Base-by-base conservation (phyloP, 2,113 vertebrate species). In the Lepisosteus osseus region DNA sequence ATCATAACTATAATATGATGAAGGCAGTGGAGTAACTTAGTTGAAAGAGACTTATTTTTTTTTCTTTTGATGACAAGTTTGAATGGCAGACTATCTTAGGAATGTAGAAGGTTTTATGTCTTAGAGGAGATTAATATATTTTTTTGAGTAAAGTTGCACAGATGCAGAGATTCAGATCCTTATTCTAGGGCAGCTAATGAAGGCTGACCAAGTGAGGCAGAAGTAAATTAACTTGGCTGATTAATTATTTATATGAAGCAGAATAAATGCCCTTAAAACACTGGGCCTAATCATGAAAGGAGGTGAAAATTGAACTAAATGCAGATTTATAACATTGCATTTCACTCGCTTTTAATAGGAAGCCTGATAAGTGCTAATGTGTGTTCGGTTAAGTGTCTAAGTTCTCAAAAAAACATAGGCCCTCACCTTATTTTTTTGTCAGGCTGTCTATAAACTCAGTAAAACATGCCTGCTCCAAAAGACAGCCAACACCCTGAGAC, bases 241-340 rank as follows among this genome's bases (percentile, higher is more conserved):
- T 98, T 95, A 95, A 96, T 96, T 95, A 96, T 97, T 97, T 95
- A 97, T 94, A 95, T 91, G 91, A 95, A 93, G 92, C 92, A 94
- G 94, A 96, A 95, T 95, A 94, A 97, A 96, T 93, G 93, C 89
- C 93, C 94, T 94, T 94, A 95, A 96, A 97, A 94, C 91, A 93
- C 87, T 88, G 88, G 84, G 90, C 88, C 88, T 89, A 89, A 88
- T 91, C 90, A 89, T 85, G 86, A 93, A 93, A 92, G 88, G 86
- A 92, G 88, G 91, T 82, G 86, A 91, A 94, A 94, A 94, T 92
- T 90, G 85, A 93, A 92, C 85, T 86, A 89, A 94, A 94, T 89
- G 91, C 77, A 91, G 88, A 93, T 94, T 93, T 90, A 90, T 88
- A 89, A 86, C 64, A 90, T 88, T 82, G 77, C 79, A 71, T 90